Base-by-base conservation (phyloP, 2,113 vertebrate species). In the Jacana jacana region DNA sequence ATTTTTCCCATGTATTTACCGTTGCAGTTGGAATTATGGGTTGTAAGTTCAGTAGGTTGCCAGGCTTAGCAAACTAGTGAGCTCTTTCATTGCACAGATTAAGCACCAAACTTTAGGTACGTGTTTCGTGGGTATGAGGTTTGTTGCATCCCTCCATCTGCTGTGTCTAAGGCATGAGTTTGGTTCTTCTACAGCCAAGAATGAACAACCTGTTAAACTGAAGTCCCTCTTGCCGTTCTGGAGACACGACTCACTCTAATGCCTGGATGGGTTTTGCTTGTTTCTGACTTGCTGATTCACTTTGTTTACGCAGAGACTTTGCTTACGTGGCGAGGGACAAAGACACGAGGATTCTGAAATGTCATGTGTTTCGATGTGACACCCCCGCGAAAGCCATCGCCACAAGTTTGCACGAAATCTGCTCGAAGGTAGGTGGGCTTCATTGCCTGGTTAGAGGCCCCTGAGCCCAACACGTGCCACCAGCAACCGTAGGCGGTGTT, bases 351-450 rank as follows among this genome's bases (percentile, higher is more conserved):
- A 99, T 99, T 97, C 98, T 99, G 98, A 99, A 99, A 99, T 99
- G 99, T 98, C 99, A 99, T 97, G 99, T 99, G 92, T 99, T 99
- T 96, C 99, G 99, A 96, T 99, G 99, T 99, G 99, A 99, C 98
- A 99, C 99, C 10, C 99, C 99, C 52, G 99, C 99, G 81, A 99
- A 99, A 99, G 99, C 99, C 98, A 99, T 99, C 10, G 99, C 99
- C 96, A 99, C 99, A 19, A 99, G 99, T 95, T 98, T 99, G 96
- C 99, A 99, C 71, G 99, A 99, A 97, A 99, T 99, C 98, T 99
- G 99, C 97, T 99, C 99, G 88, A 98, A 99, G 99, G 99, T 98
- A 97, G 98, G 98, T 97, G 33, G 69, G 40, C 28, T 79, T 79
- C 57, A 20, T 82, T 6, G 2, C 60, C 82, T 78, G 5, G 55